These are phyloP conservation scores for Drosophila guanche DNA, from an alignment of 1,140 invertebrate species.

Conservation along the genomic window DNA sequence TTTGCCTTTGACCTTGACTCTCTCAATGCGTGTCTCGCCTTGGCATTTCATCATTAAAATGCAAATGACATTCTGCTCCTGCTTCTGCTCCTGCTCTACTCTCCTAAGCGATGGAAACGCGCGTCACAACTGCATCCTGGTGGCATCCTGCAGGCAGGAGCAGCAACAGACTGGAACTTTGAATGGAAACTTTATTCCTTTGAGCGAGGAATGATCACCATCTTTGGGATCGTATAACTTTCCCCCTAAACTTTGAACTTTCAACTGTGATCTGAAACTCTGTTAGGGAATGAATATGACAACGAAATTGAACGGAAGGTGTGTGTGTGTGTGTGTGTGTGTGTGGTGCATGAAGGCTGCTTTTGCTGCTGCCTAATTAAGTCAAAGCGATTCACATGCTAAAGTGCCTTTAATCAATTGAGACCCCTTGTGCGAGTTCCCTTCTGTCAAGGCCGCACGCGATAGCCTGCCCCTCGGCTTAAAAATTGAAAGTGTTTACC, in stretches of 20 bases:
- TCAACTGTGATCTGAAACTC: no score
- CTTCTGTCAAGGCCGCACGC: constrained; percentile 43
- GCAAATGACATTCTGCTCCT: constrained; percentile 54
- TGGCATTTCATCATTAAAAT: constrained; percentile 61
- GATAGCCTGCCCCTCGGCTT: constrained; percentile 19
- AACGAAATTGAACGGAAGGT: no score
- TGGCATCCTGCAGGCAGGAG: not conserved
- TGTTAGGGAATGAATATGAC: no score
- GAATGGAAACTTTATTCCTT: no score
- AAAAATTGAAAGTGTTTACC: constrained; percentile 50
- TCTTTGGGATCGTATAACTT: no score
- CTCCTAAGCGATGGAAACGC: constrained; percentile 23
- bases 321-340: no score
- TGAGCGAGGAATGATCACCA: no score
- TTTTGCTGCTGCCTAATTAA: constrained; percentile 59
- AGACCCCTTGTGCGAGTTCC: not conserved
- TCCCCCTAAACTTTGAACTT: no score
- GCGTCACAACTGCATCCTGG: constrained; percentile 1
- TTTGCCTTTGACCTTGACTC: constrained; percentile 2
- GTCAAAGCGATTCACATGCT: constrained; percentile 56
- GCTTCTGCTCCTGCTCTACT: not conserved
- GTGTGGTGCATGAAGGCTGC: not conserved
- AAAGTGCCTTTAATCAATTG: constrained; percentile 70
- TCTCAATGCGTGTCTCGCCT: not conserved
- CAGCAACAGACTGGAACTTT: no score